Percentiles rank a stretch among this genome's conserved stretches.
Evolutionary conservation across 2,888 invertebrate genomes (phyloP).

Genomic region (Sminthurinus aureus): DNA sequence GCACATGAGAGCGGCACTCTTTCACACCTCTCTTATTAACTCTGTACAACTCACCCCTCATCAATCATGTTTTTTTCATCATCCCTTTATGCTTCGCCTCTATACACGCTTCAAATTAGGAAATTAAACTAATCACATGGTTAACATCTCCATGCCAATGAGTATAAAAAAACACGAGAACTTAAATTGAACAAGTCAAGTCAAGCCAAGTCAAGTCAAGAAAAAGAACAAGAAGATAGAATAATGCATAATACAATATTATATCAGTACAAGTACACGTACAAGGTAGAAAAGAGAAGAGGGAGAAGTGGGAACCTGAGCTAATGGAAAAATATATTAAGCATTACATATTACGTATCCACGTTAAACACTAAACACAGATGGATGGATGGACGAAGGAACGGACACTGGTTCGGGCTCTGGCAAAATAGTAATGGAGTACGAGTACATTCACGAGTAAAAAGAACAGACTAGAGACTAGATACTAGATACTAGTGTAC

Average conservation of each 20-base stretch:
- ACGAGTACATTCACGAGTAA: too few relatives aligned
- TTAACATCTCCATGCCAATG: constrained; percentile 32
- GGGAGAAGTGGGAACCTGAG: constrained; percentile 10
- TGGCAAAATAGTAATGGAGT: too few relatives aligned
- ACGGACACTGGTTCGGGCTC: too few relatives aligned
- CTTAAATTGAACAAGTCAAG: constrained; percentile 25
- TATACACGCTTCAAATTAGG: constrained; percentile 44
- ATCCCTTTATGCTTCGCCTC: constrained; percentile 17
- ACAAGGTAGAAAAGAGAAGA: too few relatives aligned
- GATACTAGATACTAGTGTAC: too few relatives aligned
- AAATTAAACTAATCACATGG: constrained; percentile 44
- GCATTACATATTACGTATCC: background rate
- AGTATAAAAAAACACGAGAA: constrained; percentile 19
- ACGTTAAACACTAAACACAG: too few relatives aligned
- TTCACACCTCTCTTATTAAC: constrained; percentile 42
- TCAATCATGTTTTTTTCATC: constrained; percentile 38
- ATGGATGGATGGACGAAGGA: too few relatives aligned
- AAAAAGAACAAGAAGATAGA: background rate
- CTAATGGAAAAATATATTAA: constrained; percentile 18
- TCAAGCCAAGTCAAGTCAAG: constrained; percentile 8
- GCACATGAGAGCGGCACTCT: constrained; percentile 39
- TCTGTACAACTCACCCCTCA: constrained; percentile 36
- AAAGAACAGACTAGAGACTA: too few relatives aligned
- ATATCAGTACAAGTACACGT: too few relatives aligned
- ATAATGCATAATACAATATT: background rate